Evolutionary conservation across 2,113 vertebrate genomes (phyloP), one percentile per base, ranked within the genome.

Genomic region (Brachionichthys hirsutus): DNA sequence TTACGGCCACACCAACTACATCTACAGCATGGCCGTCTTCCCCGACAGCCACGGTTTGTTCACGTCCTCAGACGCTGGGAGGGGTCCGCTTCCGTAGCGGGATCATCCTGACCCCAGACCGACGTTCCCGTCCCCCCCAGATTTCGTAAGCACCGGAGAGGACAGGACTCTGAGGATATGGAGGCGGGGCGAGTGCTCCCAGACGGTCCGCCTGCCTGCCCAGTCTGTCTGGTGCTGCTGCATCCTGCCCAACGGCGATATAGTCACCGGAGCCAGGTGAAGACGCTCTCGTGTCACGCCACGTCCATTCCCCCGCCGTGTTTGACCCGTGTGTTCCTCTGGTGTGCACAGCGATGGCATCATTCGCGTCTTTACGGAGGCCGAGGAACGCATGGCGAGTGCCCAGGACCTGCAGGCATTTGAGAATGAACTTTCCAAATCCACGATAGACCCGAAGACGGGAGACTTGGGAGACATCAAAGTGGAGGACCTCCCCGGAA

Each of bases 151-250:
- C 72, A 95, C 96, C 13, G 95, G 93, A 79, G 97, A 99, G 75
- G 97, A 99, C 77, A 89, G 95, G 77, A 92, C 94, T 19, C 64
- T 98, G 41, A 91, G 97, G 81, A 93, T 99, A 75, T 99, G 97
- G 97, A 95, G 77, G 57, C 62, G 85, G 34, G 96, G 94, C 1
- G 93, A 95, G 70, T 99, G 97, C 71, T 51, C 83, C 62, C 97
- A 99, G 87, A 98, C 94, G 47, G 94, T 99, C 71, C 92, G 95
- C 48, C 90, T 99, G 36, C 95, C 97, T 40, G 92, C 96, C 60
- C 97, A 98, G 78, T 99, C 97, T n/a, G 85, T 98, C 8, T 99
- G 97, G 97, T 97, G 95, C 87, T 96, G 94, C 83, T 98, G 97
- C 78, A 90, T 98, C 35, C 85, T 99, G 53, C 91, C 93, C 46